A percentile compares a stretch with the other conserved stretches of the same genome.
Evolutionary conservation across 1,140 invertebrate species (phyloP).

Genomic region (Habropoda laboriosa): DNA sequence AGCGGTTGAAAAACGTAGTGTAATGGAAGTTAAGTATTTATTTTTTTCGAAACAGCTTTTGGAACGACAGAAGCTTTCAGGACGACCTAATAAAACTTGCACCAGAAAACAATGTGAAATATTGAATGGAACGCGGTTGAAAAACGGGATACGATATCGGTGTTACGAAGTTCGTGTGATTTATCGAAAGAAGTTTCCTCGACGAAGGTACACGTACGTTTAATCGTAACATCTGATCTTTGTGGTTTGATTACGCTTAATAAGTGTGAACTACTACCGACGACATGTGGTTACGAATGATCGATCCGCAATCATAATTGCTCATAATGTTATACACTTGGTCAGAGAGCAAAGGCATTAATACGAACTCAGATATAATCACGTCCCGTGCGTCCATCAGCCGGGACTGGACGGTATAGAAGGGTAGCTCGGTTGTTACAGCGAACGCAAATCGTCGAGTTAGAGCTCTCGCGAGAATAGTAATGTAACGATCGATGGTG

Average conservation of each 20-base stretch:
- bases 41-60: no score
- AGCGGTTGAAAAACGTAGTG: no score
- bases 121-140: no score
- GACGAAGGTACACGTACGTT: neutral
- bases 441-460: constrained; percentile 12
- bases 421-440: constrained; percentile 8
- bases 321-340: constrained; percentile 18
- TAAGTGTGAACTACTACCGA: neutral
- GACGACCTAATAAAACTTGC: no score
- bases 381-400: constrained; percentile 17
- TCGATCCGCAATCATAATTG: neutral
- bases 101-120: no score
- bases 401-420: constrained; percentile 1
- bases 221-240: neutral
- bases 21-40: no score
- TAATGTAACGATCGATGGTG: constrained; percentile 40
- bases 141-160: no score
- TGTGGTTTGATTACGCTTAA: neutral
- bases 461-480: constrained; percentile 13
- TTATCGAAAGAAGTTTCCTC: neutral
- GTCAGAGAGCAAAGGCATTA: constrained; percentile 15
- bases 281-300: neutral
- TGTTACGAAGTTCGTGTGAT: neutral
- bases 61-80: no score
- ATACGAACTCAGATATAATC: constrained; percentile 28